These are phyloP conservation scores for Polypterus senegalus DNA, from an alignment of 2,113 vertebrate genomes.

Conservation along the genomic window DNA sequence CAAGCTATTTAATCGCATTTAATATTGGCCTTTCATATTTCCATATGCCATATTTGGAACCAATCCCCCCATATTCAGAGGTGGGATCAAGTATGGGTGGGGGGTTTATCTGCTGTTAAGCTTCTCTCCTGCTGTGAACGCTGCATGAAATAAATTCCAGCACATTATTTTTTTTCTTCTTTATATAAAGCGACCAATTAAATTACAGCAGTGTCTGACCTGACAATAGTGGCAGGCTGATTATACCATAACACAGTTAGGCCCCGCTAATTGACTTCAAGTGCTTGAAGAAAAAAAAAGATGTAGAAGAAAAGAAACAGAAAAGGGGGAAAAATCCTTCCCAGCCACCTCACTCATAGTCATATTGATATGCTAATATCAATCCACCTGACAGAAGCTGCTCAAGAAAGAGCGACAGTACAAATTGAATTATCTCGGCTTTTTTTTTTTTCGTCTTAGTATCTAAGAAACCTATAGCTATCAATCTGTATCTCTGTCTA, in stretches of 20 bases:
- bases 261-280: conserved; percentile 8
- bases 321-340: not conserved
- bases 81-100: not conserved
- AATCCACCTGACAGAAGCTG: conserved; percentile 20
- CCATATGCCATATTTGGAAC: too few species aligned
- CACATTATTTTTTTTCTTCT: conserved; percentile 3
- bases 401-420: conserved; percentile 23
- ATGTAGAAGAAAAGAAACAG: not conserved
- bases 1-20: too few species aligned
- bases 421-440: conserved; percentile 22
- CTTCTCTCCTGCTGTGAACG: conserved; percentile 1
- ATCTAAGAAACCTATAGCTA: conserved; percentile 13
- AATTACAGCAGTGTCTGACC: conserved; percentile 7
- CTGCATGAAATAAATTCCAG: conserved; percentile 15
- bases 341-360: conserved; percentile 19
- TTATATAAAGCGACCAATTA: conserved; percentile 13
- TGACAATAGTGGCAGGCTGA: conserved; percentile 8
- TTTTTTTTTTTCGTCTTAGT: conserved; percentile 13
- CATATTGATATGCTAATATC: conserved; percentile 25
- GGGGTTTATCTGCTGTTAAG: conserved; percentile 4
- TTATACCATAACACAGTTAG: conserved; percentile 8
- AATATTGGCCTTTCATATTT: too few species aligned
- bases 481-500: conserved; percentile 21
- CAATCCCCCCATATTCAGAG: too few species aligned
- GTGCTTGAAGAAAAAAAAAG: conserved; percentile 17